phyloP scores from a whole-genome alignment of 2,113 vertebrate species.

The Solea senegalensis region DNA sequence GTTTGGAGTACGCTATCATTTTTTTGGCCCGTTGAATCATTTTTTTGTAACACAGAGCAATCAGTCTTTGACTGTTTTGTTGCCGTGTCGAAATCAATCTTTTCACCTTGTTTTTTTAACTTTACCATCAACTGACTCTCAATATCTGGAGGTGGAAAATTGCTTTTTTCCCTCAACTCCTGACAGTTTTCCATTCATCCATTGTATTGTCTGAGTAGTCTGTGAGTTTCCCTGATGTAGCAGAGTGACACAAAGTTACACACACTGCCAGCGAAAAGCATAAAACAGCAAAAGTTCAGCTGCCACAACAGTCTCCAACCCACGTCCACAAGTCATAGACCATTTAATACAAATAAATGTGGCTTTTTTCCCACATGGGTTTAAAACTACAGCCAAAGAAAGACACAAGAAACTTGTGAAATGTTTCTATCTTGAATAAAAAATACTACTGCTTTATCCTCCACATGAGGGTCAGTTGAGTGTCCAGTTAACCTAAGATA shows the following conservation, averaged over 20 bases:
- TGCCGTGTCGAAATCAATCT: background rate
- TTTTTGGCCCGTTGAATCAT: background rate
- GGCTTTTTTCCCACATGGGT: background rate
- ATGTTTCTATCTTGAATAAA: no score
- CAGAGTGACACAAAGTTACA: background rate
- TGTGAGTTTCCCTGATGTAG: constrained; percentile 1
- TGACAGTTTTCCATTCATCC: constrained; percentile 4
- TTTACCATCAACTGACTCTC: background rate
- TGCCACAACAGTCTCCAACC: background rate
- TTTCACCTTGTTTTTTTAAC: background rate
- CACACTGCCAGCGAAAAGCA: background rate
- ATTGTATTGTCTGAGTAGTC: fast-evolving
- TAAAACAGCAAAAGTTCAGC: background rate
- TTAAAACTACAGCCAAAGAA: constrained; percentile 17
- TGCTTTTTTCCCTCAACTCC: background rate
- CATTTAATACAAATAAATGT: constrained; percentile 1
- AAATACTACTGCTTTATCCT: background rate
- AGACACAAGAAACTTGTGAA: background rate
- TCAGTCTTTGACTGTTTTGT: background rate
- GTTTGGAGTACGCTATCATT: background rate
- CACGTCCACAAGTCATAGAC: background rate
- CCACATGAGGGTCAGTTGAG: background rate
- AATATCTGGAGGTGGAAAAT: background rate
- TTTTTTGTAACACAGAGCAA: background rate
- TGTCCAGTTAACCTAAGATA: no score